Evolutionary conservation across 2,113 vertebrate genomes (phyloP).

Genomic region (Periophthalmus modestus): DNA sequence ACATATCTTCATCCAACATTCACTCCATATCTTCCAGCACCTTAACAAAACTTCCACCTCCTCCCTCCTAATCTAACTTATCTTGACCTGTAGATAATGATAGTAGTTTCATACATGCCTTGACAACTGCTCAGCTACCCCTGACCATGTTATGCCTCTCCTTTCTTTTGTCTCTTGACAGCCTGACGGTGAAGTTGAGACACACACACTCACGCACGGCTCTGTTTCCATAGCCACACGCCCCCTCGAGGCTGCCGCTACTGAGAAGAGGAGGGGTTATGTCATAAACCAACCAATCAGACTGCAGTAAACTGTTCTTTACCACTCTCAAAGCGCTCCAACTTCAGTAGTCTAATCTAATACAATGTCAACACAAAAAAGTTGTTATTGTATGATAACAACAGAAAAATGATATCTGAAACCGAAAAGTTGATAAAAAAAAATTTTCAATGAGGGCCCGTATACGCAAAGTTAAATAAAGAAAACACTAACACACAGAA

Average conservation of each 20-base stretch:
- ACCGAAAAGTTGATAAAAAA: neutral
- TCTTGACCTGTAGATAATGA: conserved; percentile 16
- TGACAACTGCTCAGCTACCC: neutral
- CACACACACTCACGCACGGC: conserved; percentile 27
- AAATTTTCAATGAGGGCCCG: neutral
- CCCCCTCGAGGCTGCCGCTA: conserved; percentile 51
- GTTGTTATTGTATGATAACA: neutral
- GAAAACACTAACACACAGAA: conserved; percentile 39
- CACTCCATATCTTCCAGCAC: conserved; percentile 25
- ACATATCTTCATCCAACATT: conserved; percentile 54
- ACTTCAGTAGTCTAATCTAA: conserved; percentile 13
- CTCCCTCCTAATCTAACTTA: conserved; percentile 18
- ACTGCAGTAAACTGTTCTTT: conserved; percentile 20
- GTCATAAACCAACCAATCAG: conserved; percentile 55
- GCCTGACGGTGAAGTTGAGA: conserved; percentile 68
- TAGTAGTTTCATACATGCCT: conserved; percentile 34
- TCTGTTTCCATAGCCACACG: conserved; percentile 71
- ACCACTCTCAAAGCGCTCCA: conserved; percentile 29
- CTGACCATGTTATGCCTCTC: conserved; percentile 5
- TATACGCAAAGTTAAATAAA: conserved; percentile 22
- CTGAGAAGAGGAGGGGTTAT: conserved; percentile 44
- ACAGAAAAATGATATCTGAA: neutral
- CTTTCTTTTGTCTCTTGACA: conserved; percentile 32
- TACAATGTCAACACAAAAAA: neutral
- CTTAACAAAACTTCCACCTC: conserved; percentile 8